Evolutionary conservation across 2,113 vertebrate genomes (phyloP).

Genomic region (Rhodinocichla rosea): DNA sequence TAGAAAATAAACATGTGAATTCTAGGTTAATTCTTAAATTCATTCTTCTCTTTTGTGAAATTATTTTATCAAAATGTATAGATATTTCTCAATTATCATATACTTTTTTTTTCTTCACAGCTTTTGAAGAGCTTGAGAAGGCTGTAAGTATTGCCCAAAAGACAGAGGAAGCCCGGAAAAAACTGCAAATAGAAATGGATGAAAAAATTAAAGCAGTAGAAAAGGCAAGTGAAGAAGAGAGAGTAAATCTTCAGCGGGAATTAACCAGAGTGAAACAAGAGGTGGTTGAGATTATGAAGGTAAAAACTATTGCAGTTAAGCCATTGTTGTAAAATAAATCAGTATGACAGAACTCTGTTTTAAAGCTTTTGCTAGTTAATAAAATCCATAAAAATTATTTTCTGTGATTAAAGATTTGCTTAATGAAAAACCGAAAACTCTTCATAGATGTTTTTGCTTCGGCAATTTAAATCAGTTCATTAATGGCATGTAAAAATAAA

Average conservation of each 20-base stretch:
- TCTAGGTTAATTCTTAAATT: background rate
- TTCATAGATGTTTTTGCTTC: background rate
- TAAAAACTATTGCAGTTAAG: slow-evolving; percentile 55
- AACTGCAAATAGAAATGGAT: slow-evolving; percentile 88
- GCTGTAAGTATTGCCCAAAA: slow-evolving; percentile 85
- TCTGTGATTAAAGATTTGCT: background rate
- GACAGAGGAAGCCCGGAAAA: slow-evolving; percentile 84
- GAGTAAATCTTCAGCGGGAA: slow-evolving; percentile 85
- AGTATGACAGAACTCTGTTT: background rate
- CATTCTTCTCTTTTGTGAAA: background rate
- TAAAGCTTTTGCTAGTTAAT: background rate
- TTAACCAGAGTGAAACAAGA: slow-evolving; percentile 90
- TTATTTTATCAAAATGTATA: background rate
- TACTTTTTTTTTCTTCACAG: slow-evolving; percentile 60
- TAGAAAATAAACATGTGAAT: background rate
- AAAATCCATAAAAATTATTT: background rate
- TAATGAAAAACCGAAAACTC: background rate
- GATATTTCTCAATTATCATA: slow-evolving; percentile 1
- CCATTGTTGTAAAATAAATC: background rate
- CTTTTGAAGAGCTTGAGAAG: slow-evolving; percentile 94
- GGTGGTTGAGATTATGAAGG: slow-evolving; percentile 89
- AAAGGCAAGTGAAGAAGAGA: slow-evolving; percentile 85
- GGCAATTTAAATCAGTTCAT: background rate
- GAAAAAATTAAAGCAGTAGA: slow-evolving; percentile 86
- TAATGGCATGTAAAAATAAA: background rate